Evolutionary conservation across 2,888 invertebrate genomes (phyloP).

Genomic region (Drosophila neotestacea): DNA sequence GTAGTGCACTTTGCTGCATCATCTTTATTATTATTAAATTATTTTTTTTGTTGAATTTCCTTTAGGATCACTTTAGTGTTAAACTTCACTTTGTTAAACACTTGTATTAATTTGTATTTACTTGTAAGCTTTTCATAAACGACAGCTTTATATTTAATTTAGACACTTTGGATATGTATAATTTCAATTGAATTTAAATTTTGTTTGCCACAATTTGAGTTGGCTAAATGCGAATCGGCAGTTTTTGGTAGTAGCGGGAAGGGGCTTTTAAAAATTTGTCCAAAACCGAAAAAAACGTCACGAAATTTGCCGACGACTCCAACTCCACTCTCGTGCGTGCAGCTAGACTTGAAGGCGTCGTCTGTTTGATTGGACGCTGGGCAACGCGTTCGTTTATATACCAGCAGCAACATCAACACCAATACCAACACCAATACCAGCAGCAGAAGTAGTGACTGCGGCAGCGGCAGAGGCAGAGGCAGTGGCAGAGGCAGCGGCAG

Average conservation of each 20-base stretch:
- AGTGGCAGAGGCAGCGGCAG: conserved; percentile 20
- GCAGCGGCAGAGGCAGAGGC: conserved; percentile 13
- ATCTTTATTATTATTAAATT: conserved; percentile 44
- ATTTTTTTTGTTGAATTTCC: conserved; percentile 9
- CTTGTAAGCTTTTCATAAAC: conserved; percentile 70
- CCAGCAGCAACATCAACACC: conserved; percentile 41
- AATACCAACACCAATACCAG: conserved; percentile 23
- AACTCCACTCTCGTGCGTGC: conserved; percentile 84
- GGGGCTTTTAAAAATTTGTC: conserved; percentile 43
- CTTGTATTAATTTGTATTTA: conserved; percentile 30
- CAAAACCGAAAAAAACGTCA: conserved; percentile 66
- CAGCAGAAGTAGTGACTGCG: conserved; percentile 17
- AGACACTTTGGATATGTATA: conserved; percentile 52
- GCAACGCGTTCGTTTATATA: conserved; percentile 84
- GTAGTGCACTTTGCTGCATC: conserved; percentile 68
- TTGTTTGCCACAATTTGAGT: conserved; percentile 55
- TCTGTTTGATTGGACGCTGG: conserved; percentile 84
- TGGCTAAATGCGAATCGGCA: conserved; percentile 37
- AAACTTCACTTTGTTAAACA: conserved; percentile 39
- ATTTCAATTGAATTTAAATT: conserved; percentile 41
- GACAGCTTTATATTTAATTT: conserved; percentile 69
- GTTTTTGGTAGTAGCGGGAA: background rate
- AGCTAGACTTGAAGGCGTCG: conserved; percentile 86
- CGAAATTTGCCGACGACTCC: conserved; percentile 79
- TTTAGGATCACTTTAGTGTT: conserved; percentile 28